A percentile compares a stretch with the other conserved stretches of the same genome.
phyloP scores from a whole-genome alignment of 2,888 invertebrate genomes.

The Eupithecia pulchellata region DNA sequence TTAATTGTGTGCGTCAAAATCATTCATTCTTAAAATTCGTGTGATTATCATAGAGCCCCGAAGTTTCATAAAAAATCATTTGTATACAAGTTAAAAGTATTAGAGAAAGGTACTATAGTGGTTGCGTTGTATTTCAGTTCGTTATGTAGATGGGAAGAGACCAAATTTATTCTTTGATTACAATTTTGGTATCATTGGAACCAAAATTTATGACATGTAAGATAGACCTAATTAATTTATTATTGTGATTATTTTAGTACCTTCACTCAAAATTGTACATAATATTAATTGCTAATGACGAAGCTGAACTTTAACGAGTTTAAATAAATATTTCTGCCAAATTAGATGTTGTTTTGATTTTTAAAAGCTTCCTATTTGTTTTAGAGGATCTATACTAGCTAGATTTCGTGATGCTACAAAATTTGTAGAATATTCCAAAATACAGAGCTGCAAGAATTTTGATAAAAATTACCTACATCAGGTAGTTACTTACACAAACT shows the following conservation, averaged over 20 bases:
- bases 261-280: slow-evolving; percentile 81
- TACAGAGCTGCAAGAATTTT: not conserved
- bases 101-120: slow-evolving; percentile 65
- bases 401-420: not conserved
- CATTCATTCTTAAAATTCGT: slow-evolving; percentile 42
- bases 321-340: slow-evolving; percentile 86
- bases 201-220: slow-evolving; percentile 74
- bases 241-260: slow-evolving; percentile 79
- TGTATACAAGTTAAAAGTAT: slow-evolving; percentile 64
- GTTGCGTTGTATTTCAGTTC: slow-evolving; percentile 57
- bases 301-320: slow-evolving; percentile 82
- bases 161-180: slow-evolving; percentile 68
- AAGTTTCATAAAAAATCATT: slow-evolving; percentile 59
- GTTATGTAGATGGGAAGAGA: slow-evolving; percentile 60
- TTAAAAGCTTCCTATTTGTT: slow-evolving; percentile 24
- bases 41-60: slow-evolving; percentile 45
- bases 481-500: not conserved
- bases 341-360: slow-evolving; percentile 70
- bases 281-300: slow-evolving; percentile 78
- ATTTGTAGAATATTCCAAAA: not conserved
- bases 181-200: slow-evolving; percentile 68
- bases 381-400: not conserved
- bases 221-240: slow-evolving; percentile 79
- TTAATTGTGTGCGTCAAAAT: slow-evolving; percentile 33
- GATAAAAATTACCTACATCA: not conserved